Base-by-base conservation (phyloP, 2,888 invertebrate genomes). In the Penaeus monodon region DNA sequence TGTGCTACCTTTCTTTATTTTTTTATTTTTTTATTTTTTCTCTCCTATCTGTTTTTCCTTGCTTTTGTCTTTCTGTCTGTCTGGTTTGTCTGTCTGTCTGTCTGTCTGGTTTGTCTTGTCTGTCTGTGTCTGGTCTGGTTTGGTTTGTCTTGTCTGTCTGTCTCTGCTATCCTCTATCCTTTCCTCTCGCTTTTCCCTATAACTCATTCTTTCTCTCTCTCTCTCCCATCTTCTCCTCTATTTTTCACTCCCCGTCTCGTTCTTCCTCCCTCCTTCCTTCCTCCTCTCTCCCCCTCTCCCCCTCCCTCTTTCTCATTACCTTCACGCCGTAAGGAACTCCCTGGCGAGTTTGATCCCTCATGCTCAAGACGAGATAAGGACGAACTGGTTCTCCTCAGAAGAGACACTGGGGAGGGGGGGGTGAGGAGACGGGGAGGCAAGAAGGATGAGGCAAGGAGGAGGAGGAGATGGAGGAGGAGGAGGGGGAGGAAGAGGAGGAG, bases 221-320 rank as follows among this genome's bases (percentile, higher is more conserved):
- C 3, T 3, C 3, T 3, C 3, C 33, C 6, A 4, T 8, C 68
- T 6, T 68, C 68, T 17, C 8, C 68, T 29, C 29, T 29, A 10
- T 68, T 68, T 29, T 14, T 29, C 68, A 14, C 10, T 29, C 68
- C 1, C 68, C 29, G 10, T 17, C 27, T 27, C 57, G 14, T n/a
- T 49, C 73, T n/a, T 24, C 44, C 57, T 44, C 8, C 49, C n/a
- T 33, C 81, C 73, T 57, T 10, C 66, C 24, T 33, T 20, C 33
- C 33, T 20, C 65, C 14, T 65, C 2, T 20, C 44, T 20, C 68
- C 44, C 70, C 27, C 44, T 27, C 57, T 68, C 65, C 44, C 66
- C 24, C 70, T 38, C 63, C 79, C 79, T 44, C 49, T 77, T 44
- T 77, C 44, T 77, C 49, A 49, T 44, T 77, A 49, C 29, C 49